Percentiles rank a stretch among this genome's conserved stretches.
These are phyloP conservation scores for Drosophila sulfurigaster DNA, from an alignment of 1,140 invertebrate genomes.

Conservation along the genomic window DNA sequence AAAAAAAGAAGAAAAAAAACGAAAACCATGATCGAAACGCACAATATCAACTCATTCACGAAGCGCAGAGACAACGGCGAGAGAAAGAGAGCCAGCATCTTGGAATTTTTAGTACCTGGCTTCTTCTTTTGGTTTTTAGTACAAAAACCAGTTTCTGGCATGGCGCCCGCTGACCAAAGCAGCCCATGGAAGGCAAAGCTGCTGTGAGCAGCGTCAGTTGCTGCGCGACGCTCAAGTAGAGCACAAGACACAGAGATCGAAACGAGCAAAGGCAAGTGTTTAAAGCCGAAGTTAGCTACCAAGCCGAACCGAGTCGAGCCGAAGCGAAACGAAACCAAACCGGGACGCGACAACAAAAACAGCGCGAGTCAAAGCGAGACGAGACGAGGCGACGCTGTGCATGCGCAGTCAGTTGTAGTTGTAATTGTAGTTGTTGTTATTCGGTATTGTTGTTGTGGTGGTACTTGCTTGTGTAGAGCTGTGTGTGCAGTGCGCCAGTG, in stretches of 20 bases:
- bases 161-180: slow-evolving; percentile 31
- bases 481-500: slow-evolving; percentile 44
- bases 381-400: slow-evolving; percentile 26
- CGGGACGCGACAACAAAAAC: slow-evolving; percentile 27
- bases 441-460: slow-evolving; percentile 31
- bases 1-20: slow-evolving; percentile 26
- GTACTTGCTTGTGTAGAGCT: slow-evolving; percentile 16
- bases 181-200: slow-evolving; percentile 23
- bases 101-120: slow-evolving; percentile 67
- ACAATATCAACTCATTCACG: slow-evolving; percentile 76
- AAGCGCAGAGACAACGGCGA: slow-evolving; percentile 22
- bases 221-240: slow-evolving; percentile 74
- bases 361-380: too few species aligned
- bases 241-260: slow-evolving; percentile 37
- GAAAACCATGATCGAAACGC: slow-evolving; percentile 31
- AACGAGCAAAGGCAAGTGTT: slow-evolving; percentile 10
- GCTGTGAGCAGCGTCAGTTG: slow-evolving; percentile 61
- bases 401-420: slow-evolving; percentile 36
- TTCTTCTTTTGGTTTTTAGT: slow-evolving; percentile 45
- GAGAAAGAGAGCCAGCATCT: slow-evolving; percentile 58
- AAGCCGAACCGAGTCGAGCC: neutral
- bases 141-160: slow-evolving; percentile 65
- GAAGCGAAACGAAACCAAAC: slow-evolving; percentile 13
- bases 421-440: slow-evolving; percentile 53
- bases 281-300: slow-evolving; percentile 22